phyloP scores from a whole-genome alignment of 2,888 invertebrate species.

The Agrotis ipsilon region DNA sequence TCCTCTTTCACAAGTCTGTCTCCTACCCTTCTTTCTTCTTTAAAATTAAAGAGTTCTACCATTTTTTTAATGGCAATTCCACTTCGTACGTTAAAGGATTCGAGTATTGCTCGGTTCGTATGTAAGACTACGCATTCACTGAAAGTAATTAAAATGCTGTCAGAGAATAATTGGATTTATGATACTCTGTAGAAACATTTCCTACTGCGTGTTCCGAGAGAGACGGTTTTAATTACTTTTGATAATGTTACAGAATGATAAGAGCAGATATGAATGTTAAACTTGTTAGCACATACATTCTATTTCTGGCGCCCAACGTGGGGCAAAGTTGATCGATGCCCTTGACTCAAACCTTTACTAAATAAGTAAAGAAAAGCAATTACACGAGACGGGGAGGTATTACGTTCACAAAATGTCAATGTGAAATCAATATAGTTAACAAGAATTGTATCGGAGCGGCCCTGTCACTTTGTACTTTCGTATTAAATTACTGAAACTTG shows the following conservation, averaged over 20 bases:
- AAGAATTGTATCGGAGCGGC: slow-evolving; percentile 50
- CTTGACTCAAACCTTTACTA: slow-evolving; percentile 41
- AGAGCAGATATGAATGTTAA: slow-evolving; percentile 24
- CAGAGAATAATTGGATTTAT: slow-evolving; percentile 66
- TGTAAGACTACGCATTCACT: slow-evolving; percentile 51
- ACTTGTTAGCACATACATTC: slow-evolving; percentile 35
- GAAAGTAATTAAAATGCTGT: slow-evolving; percentile 68
- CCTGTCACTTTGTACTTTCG: slow-evolving; percentile 37
- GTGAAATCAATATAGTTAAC: slow-evolving; percentile 59
- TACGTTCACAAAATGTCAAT: slow-evolving; percentile 57
- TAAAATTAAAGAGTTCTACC: slow-evolving; percentile 18
- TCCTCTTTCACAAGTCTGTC: slow-evolving; percentile 42
- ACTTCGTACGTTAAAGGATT: slow-evolving; percentile 10
- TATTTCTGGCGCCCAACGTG: slow-evolving; percentile 65
- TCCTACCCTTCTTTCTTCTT: slow-evolving; percentile 6
- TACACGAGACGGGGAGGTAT: slow-evolving; percentile 48
- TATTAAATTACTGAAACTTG: slow-evolving; percentile 42
- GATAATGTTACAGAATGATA: slow-evolving; percentile 37
- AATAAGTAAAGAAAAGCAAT: slow-evolving; percentile 62
- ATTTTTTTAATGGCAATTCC: slow-evolving; percentile 19
- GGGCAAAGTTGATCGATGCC: slow-evolving; percentile 42
- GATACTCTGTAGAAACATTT: slow-evolving; percentile 53
- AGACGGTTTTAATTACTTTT: slow-evolving; percentile 51
- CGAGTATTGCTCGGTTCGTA: slow-evolving; percentile 20
- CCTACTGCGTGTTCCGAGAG: slow-evolving; percentile 30